These are phyloP conservation scores for Sus cebifrons DNA, from an alignment of 2,797 vertebrate genomes.

Conservation along the genomic window DNA sequence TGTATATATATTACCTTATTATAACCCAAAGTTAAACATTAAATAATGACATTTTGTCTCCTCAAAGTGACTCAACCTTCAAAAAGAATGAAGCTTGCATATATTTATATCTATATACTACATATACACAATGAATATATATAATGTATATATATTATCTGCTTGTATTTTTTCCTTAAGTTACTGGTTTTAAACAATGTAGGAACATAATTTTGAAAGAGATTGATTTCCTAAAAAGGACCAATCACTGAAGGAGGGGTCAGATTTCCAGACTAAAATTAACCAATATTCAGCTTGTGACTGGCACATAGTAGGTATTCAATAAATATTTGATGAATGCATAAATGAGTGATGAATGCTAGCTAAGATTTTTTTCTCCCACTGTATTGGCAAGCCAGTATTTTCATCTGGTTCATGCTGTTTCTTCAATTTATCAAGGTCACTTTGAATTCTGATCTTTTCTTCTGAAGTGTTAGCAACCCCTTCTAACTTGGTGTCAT, in stretches of 20 bases:
- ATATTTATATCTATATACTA: background rate
- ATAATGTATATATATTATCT: background rate
- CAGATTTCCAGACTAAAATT: slow-evolving; percentile 18
- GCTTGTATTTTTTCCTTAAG: background rate
- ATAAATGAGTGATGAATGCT: slow-evolving; percentile 42
- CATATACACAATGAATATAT: background rate
- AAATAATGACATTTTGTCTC: slow-evolving; percentile 2
- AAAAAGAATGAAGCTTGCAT: background rate
- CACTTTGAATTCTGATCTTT: slow-evolving; percentile 78
- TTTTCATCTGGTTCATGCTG: slow-evolving; percentile 74
- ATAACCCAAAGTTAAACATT: slow-evolving; percentile 30
- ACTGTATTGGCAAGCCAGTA: slow-evolving; percentile 19
- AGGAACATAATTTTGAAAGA: background rate
- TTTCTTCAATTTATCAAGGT: slow-evolving; percentile 81
- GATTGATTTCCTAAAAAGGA: slow-evolving; percentile 63
- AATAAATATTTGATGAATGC: slow-evolving; percentile 70
- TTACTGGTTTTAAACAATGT: background rate
- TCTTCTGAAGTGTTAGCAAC: slow-evolving; percentile 73
- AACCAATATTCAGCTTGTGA: slow-evolving; percentile 43
- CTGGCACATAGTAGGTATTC: slow-evolving; percentile 75
- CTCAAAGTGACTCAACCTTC: slow-evolving; percentile 46
- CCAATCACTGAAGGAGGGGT: background rate
- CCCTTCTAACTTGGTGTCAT: slow-evolving; percentile 71
- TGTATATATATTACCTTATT: background rate
- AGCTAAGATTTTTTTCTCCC: background rate